phyloP scores from a whole-genome alignment of 2,797 vertebrate genomes.

The Sebastes matsubarae region DNA sequence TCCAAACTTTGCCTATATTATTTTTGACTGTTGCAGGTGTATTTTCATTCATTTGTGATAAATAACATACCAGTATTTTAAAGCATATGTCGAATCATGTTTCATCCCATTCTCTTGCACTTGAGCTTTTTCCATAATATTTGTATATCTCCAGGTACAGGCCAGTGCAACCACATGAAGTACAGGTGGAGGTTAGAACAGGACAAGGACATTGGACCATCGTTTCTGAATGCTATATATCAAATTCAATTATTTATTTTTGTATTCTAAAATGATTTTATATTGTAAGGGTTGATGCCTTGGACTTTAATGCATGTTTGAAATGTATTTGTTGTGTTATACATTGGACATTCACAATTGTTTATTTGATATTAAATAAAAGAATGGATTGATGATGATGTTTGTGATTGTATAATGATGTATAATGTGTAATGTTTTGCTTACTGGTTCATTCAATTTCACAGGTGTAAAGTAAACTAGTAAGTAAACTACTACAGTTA shows the following conservation, averaged over 20 bases:
- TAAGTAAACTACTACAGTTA: background rate
- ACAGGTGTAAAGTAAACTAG: background rate
- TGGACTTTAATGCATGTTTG: conserved; percentile 24
- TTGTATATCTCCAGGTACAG: conserved; percentile 38
- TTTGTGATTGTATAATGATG: background rate
- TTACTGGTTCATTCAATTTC: background rate
- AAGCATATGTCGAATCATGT: background rate
- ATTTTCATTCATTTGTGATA: background rate
- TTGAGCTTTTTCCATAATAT: background rate
- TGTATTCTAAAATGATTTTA: conserved; percentile 43
- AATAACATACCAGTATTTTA: background rate
- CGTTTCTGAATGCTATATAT: conserved; percentile 20
- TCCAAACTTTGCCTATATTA: background rate
- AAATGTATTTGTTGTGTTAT: conserved; percentile 22
- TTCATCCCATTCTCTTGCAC: background rate
- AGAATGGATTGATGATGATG: background rate
- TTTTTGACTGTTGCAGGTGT: background rate
- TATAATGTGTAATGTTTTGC: background rate
- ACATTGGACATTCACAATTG: background rate
- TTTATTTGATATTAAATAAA: conserved; percentile 45
- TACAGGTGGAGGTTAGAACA: background rate
- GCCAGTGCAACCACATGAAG: background rate
- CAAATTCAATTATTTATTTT: conserved; percentile 68
- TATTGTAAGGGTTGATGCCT: conserved; percentile 28
- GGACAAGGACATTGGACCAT: background rate